Base-by-base conservation (phyloP, 1,140 invertebrate species). In the Oscheius sp. region DNA sequence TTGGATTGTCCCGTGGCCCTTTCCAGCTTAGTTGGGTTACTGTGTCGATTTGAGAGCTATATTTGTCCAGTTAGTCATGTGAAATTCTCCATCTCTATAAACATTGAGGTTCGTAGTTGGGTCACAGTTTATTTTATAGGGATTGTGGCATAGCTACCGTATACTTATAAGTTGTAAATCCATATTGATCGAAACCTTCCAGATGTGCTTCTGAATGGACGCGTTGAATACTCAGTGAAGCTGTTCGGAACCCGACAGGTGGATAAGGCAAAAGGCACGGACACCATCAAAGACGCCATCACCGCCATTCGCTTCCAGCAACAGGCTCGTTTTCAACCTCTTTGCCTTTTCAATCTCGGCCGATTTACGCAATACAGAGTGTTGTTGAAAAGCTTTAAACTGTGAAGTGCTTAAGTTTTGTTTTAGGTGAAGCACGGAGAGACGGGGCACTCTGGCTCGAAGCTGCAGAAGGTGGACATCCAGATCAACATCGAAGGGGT, bases 391-490 rank as follows among this genome's bases (percentile, higher is more conserved):
- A 31, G 52, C 38, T 61, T 58, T 35, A 35, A 73, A 32, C 71
- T 38, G 15, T 28, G 29, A 0, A 49, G 46, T n/a, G 38, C 36
- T 13, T 66, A 28, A 34, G 42, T n/a, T n/a, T n/a, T 35, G 10
- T 71, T 73, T 75, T 42, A 73, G 70, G 55, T 74, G 20, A 79
- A 76, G 26, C 58, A 68, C 35, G 69, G 73, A 29, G 59, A 73
- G n/a, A 79, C 79, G 29, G 75, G 75, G 20, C 68, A 74, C 31
- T 81, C 79, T 10, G 79, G 74, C 18, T 31, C 77, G n/a, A 82
- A 82, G 58, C 65, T 78, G 1, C 76, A 75, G 58, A 82, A 82
- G 59, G 80, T 82, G 13, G 79, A 79, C 15, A 58, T 82, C 32
- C 77, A 79, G 34, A 82, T 82, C 10, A 81, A 71, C 45, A 68